Percentiles rank a stretch among this genome's conserved stretches.
These are phyloP conservation scores for Bombus difficillimus DNA, from an alignment of 1,140 invertebrate species.

Conservation along the genomic window DNA sequence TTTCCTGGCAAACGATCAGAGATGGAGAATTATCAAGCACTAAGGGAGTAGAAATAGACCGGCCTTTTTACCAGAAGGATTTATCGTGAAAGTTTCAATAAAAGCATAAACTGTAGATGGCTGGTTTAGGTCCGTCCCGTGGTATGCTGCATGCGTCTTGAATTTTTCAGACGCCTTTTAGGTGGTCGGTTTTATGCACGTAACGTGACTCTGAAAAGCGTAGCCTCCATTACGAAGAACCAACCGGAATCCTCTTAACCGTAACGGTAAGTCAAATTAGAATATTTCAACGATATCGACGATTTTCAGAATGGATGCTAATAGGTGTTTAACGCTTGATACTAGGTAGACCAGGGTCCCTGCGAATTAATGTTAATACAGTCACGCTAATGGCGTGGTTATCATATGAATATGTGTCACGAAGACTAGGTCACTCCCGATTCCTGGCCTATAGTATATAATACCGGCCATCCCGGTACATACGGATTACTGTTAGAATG, in stretches of 20 bases:
- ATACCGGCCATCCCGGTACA: slow-evolving; percentile 21
- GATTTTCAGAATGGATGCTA: slow-evolving; percentile 1
- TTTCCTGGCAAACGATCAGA: slow-evolving; percentile 12
- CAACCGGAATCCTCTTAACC: neutral
- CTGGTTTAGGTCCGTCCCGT: neutral
- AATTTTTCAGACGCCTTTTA: slow-evolving; percentile 25
- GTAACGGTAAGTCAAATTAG: neutral
- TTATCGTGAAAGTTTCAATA: slow-evolving; percentile 22
- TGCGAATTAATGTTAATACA: slow-evolving; percentile 49
- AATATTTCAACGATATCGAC: slow-evolving; percentile 27
- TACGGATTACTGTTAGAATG: slow-evolving; percentile 32
- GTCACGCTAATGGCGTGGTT: slow-evolving; percentile 56
- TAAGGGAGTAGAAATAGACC: neutral
- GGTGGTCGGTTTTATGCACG: neutral
- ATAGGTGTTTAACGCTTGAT: slow-evolving; percentile 26
- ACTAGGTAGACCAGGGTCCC: neutral
- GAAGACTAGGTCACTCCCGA: slow-evolving; percentile 57
- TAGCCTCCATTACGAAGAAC: neutral
- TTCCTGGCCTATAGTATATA: slow-evolving; percentile 48
- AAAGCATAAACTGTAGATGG: neutral
- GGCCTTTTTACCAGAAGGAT: neutral
- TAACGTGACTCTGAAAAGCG: neutral
- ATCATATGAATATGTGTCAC: slow-evolving; percentile 66
- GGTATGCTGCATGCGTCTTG: neutral
- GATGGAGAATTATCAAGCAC: neutral